A percentile compares a stretch with the other conserved stretches of the same genome.
Evolutionary conservation across 2,888 invertebrate genomes (phyloP).

Genomic region (Folsomia candida): DNA sequence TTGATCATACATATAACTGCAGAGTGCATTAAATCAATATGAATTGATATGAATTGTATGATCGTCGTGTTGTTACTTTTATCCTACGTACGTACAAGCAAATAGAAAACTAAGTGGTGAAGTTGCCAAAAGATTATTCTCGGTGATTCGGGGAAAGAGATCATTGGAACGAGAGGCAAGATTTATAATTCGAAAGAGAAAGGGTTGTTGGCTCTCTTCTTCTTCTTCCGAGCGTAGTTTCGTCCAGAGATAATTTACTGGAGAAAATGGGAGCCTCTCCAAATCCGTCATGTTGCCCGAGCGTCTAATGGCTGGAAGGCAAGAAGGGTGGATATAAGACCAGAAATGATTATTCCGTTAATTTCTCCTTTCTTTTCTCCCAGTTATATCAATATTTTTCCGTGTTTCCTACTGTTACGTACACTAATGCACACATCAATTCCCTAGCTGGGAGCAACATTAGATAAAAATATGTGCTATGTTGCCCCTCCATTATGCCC

Average conservation of each 20-base stretch:
- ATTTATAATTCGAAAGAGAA: neutral
- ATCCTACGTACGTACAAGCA: neutral
- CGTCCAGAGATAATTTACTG: neutral
- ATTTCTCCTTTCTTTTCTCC: constrained; percentile 11
- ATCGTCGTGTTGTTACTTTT: neutral
- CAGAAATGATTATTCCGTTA: constrained; percentile 21
- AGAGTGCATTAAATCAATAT: neutral
- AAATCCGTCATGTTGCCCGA: constrained; percentile 4
- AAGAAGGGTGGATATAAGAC: neutral
- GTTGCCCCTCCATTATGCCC: too few relatives aligned
- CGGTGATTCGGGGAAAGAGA: neutral
- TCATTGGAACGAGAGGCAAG: neutral
- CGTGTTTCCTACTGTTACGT: too few relatives aligned
- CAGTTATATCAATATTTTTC: constrained; percentile 11
- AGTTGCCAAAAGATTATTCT: constrained; percentile 2
- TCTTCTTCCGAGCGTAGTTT: too few relatives aligned
- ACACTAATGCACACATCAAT: too few relatives aligned
- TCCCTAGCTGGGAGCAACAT: too few relatives aligned
- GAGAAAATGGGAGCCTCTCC: neutral
- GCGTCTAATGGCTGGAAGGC: neutral
- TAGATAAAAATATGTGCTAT: too few relatives aligned
- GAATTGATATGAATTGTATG: neutral
- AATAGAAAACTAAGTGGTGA: constrained; percentile 8
- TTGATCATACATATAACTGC: neutral
- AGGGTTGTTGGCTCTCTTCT: neutral